These are phyloP conservation scores for Pluvialis apricaria DNA, from an alignment of 2,113 vertebrate species.

Conservation along the genomic window DNA sequence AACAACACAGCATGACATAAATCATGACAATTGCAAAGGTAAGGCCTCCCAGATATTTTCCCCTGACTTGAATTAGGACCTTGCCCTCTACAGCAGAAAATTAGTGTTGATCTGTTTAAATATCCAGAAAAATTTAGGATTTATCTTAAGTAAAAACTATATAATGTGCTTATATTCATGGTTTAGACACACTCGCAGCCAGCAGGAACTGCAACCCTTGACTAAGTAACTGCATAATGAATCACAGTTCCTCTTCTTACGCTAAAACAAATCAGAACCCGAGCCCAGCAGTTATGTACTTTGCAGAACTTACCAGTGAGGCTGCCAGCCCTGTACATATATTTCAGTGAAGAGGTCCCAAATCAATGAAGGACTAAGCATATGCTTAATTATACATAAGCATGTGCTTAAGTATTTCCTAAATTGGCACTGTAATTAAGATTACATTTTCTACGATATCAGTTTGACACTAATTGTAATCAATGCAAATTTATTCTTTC, in stretches of 20 bases:
- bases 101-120: not conserved
- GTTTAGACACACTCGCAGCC: not conserved
- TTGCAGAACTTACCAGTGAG: not conserved
- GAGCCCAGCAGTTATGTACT: not conserved
- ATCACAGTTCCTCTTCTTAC: not conserved
- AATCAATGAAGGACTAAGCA: not conserved
- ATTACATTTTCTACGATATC: not conserved
- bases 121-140: not conserved
- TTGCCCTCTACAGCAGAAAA: not conserved
- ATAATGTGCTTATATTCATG: accelerated
- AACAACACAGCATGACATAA: not conserved
- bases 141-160: too few species aligned
- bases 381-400: conserved; percentile 25
- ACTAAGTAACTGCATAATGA: not conserved
- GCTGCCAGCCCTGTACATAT: not conserved
- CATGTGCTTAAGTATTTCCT: not conserved
- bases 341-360: not conserved
- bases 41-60: not conserved
- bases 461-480: conserved; percentile 56
- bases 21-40: not conserved
- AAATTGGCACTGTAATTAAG: conserved; percentile 6
- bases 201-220: not conserved
- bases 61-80: not conserved
- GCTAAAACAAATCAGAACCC: not conserved
- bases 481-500: conserved; percentile 53